Evolutionary conservation across 2,113 vertebrate species (phyloP).

Genomic region (Balaeniceps rex): DNA sequence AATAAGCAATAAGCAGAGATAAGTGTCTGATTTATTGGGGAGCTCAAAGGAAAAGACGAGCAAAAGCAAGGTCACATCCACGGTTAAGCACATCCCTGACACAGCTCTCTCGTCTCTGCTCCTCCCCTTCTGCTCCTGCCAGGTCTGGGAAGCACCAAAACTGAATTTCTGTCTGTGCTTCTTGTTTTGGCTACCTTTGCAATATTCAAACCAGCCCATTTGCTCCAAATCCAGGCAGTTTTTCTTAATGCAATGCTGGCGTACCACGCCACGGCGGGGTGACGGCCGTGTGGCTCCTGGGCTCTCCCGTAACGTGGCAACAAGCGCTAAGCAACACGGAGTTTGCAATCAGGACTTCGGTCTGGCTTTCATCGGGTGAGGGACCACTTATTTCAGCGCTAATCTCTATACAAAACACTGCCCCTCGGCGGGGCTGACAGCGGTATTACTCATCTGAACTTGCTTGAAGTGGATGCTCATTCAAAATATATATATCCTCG

Average conservation of each 20-base stretch:
- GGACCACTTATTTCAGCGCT: neutral
- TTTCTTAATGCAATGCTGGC: accelerated
- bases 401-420: neutral
- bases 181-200: neutral
- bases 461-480: neutral
- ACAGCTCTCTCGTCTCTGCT: neutral
- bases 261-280: accelerated
- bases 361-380: neutral
- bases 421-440: neutral
- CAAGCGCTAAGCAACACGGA: conserved; percentile 40
- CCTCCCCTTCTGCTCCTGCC: neutral
- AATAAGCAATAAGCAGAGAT: conserved; percentile 38
- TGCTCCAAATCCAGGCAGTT: neutral
- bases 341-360: neutral
- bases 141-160: neutral
- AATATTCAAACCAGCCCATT: neutral
- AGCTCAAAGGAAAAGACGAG: neutral
- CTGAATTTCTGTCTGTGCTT: neutral
- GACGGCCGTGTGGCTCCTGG: neutral
- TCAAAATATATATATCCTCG: neutral
- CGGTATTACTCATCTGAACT: neutral
- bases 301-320: conserved; percentile 53
- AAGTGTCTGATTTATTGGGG: conserved; percentile 42
- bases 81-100: neutral
- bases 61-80: conserved; percentile 32